Evolutionary conservation across 2,888 invertebrate genomes (phyloP).

Genomic region (Acleris cristana): DNA sequence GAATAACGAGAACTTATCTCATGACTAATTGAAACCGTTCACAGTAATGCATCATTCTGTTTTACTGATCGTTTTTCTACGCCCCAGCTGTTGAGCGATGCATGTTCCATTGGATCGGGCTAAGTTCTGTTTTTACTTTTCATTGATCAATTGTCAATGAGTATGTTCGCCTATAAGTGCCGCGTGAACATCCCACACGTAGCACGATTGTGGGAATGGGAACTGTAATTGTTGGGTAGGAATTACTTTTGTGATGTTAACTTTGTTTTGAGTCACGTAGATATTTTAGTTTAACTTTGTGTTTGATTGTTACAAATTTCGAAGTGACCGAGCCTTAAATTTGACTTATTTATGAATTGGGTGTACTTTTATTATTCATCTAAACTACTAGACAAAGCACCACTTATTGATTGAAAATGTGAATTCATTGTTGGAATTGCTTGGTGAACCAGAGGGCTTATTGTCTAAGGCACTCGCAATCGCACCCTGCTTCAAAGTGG

Average conservation of each 20-base stretch:
- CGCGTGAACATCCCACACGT: constrained; percentile 20
- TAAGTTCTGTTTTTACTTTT: constrained; percentile 19
- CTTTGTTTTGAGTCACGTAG: not conserved
- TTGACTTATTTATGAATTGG: too few relatives aligned
- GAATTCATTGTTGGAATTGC: too few relatives aligned
- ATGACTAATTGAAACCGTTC: constrained; percentile 67
- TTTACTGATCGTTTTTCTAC: constrained; percentile 41
- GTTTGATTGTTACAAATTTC: too few relatives aligned
- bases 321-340: too few relatives aligned
- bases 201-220: constrained; percentile 26
- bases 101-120: constrained; percentile 26
- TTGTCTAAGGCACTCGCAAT: too few relatives aligned
- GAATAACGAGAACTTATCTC: constrained; percentile 71
- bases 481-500: too few relatives aligned
- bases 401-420: too few relatives aligned
- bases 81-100: constrained; percentile 36
- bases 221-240: constrained; percentile 25
- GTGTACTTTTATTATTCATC: too few relatives aligned
- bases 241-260: constrained; percentile 18
- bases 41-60: constrained; percentile 57
- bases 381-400: too few relatives aligned
- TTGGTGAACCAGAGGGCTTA: too few relatives aligned
- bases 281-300: too few relatives aligned
- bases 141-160: constrained; percentile 26
- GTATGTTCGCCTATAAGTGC: constrained; percentile 8